Conservation (phyloP, 2,888 invertebrate genomes). For the Drosophila demipolita region DNA sequence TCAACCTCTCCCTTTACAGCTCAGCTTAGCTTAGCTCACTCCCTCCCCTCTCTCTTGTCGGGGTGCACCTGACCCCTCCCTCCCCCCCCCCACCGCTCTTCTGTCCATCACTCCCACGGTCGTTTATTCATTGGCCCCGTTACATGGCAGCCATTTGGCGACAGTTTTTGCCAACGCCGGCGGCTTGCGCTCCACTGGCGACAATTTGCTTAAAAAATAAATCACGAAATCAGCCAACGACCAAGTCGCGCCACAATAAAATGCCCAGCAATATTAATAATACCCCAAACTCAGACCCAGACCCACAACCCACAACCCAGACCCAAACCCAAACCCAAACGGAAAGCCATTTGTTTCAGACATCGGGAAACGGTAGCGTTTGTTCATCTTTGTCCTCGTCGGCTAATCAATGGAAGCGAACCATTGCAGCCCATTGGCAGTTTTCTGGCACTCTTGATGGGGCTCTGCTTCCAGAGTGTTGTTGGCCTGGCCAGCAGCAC, state of each 20-base stretch:
- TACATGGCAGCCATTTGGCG: conserved; percentile 76
- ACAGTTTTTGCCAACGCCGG: conserved; percentile 70
- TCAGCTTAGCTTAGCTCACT: not conserved
- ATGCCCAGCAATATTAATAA: conserved; percentile 69
- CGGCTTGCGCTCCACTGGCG: conserved; percentile 65
- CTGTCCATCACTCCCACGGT: conserved; percentile 54
- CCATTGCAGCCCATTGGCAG: conserved; percentile 8
- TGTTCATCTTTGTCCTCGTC: conserved; percentile 18
- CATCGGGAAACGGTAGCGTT: conserved; percentile 40
- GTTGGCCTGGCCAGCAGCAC: conserved; percentile 19
- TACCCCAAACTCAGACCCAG: conserved; percentile 18
- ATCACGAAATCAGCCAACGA: conserved; percentile 77
- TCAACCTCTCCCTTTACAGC: conserved; percentile 11
- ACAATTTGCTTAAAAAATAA: conserved; percentile 83
- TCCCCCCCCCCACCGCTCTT: conserved; percentile 39
- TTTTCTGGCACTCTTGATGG: conserved; percentile 13
- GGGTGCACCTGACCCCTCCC: not conserved
- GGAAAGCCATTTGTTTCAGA: conserved; percentile 28
- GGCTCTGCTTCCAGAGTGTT: conserved; percentile 17
- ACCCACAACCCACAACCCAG: conserved; percentile 4
- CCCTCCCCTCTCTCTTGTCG: not conserved
- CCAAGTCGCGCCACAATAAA: conserved; percentile 64
- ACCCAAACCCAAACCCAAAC: conserved; percentile 2
- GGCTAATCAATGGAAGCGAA: conserved; percentile 36
- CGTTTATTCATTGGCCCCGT: conserved; percentile 73